These are phyloP conservation scores for Gibbula magus DNA, from an alignment of 2,888 invertebrate species.

Conservation along the genomic window DNA sequence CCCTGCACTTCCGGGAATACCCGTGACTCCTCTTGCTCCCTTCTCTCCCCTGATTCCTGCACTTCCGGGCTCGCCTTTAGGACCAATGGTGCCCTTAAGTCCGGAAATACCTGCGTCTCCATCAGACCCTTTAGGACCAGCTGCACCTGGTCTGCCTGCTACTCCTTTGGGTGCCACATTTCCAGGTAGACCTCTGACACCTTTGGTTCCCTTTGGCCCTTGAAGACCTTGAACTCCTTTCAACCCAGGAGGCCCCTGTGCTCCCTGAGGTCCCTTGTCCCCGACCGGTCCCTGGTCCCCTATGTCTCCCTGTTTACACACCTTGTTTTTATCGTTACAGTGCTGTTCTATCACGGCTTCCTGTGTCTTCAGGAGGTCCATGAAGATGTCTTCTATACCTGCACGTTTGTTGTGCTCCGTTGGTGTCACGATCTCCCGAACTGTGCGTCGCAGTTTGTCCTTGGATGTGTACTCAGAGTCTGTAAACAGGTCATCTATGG, in stretches of 20 bases:
- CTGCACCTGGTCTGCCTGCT: background rate
- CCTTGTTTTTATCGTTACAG: background rate
- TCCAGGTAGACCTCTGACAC: background rate
- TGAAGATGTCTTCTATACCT: background rate
- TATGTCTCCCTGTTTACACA: background rate
- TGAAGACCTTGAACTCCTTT: background rate
- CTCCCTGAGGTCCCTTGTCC: background rate
- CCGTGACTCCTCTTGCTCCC: background rate
- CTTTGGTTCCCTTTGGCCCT: background rate
- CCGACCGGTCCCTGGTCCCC: background rate
- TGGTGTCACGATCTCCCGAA: too few relatives aligned
- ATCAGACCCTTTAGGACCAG: background rate
- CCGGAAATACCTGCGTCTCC: background rate
- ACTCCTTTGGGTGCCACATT: background rate
- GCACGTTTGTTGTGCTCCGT: background rate
- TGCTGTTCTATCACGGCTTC: background rate
- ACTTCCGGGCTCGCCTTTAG: background rate
- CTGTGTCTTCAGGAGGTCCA: background rate
- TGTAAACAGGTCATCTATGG: background rate
- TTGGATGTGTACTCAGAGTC: background rate
- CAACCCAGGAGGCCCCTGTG: background rate
- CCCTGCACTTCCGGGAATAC: background rate
- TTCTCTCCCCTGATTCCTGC: background rate
- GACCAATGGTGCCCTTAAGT: background rate
- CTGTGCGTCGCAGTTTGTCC: too few relatives aligned